Base-by-base conservation (phyloP, 2,797 vertebrate species). In the Sebastes baramenuke region DNA sequence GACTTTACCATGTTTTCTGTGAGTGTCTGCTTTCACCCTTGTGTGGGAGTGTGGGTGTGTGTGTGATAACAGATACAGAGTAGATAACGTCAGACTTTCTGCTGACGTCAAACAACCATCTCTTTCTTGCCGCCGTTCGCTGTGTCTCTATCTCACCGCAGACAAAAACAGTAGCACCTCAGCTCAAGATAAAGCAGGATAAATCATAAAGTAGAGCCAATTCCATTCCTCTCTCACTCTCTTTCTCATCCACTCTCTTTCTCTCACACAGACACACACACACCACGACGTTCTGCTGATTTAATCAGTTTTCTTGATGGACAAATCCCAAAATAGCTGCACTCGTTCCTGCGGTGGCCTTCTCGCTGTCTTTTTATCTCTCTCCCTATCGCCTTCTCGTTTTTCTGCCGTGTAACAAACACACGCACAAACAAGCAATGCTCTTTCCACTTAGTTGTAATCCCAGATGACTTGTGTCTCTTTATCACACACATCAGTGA, bases 41-140 rank as follows among this genome's bases (percentile, higher is more conserved):
- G 29, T 64, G 67, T 78, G 67, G 27, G n/a, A 18, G 25, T 18
- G 25, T 72, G 73, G 18, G 24, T 56, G 22, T 25, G 54, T 67
- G 61, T 78, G 69, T 93, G 90, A 83, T 92, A 94, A 85, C 73
- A 65, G 89, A 94, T 89, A 68, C 70, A 85, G 78, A 71, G 25
- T 14, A 49, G 62, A 86, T 85, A 85, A 89, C 74, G 85, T 94
- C 89, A 91, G 69, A 90, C 66, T 61, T 67, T 80, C 69, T 81
- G 75, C 75, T 87, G 86, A 90, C 75, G 73, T 93, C 90, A 94
- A 75, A 75, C 81, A 42, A 32, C 71, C 67, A 18, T 71, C 52
- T 74, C 72, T 74, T 64, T 80, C 72, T 79, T 54, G 56, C 24
- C 2, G 8, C 61, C 25, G 71, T 67, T 75, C 22, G 10, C 67